Base-by-base conservation (phyloP, 2,113 vertebrate species). In the Scomber colias region DNA sequence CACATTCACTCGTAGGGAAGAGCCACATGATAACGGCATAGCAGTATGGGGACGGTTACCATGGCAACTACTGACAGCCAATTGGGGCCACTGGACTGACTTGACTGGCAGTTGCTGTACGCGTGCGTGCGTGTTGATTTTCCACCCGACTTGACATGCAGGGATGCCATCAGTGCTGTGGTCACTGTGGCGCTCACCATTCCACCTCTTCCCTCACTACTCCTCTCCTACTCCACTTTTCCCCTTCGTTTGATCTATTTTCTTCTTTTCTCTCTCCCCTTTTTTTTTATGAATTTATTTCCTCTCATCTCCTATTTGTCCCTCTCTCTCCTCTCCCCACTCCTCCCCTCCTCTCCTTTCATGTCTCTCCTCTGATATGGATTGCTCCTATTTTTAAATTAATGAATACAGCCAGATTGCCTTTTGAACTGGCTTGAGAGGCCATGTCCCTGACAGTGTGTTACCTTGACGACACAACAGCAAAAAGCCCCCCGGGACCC, bases 31-130 rank as follows among this genome's bases (percentile, higher is more conserved):
- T 71, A 79, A 79, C 12, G 13, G 67, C 57, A 46, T 40, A 40
- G 35, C 35, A 9, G 48, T 40, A 60, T 67, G 61, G 80, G 57
- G 74, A 63, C 5, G 0, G 92, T 90, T 77, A 83, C 92, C 79
- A 91, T 87, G 73, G 84, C 85, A 91, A 92, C 91, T 48, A 19
- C 73, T 55, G 62, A 73, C 81, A 91, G 66, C 75, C 82, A 83
- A 83, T 49, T 67, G 74, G 73, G 76, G 76, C 53, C 62, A 86
- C 66, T 78, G 87, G 87, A 89, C 68, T 68, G 73, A 82, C 70
- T 55, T 89, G 90, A 88, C n/a, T 81, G 88, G 87, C 88, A 84
- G 84, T 11, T 77, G 56, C 24, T 59, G 49, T 51, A 19, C n/a
- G 5, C 53, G 63, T 7, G 7, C 50, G 35, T 63, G 48, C n/a